Conservation (phyloP, 1,140 invertebrate genomes). For the Lutraria rhynchaena region DNA sequence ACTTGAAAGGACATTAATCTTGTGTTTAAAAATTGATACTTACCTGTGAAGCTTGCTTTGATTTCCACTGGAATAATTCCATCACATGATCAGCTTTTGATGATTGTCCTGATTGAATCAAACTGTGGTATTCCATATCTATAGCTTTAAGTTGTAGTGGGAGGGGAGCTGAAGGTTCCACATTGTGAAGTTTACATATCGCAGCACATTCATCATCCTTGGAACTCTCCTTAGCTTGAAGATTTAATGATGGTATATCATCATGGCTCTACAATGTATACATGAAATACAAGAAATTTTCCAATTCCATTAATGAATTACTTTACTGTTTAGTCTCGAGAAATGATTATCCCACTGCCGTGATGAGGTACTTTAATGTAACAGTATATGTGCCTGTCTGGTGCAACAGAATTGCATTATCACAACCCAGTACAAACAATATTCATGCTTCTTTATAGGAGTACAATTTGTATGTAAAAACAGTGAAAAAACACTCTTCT, state of each 20-base stretch:
- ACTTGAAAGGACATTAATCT: too few relatives aligned
- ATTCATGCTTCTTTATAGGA: too few relatives aligned
- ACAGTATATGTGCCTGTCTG: too few relatives aligned
- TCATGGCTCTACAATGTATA: constrained; percentile 60
- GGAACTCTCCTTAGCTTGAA: constrained; percentile 79
- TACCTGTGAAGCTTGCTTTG: constrained; percentile 81
- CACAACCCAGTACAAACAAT: too few relatives aligned
- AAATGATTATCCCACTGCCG: too few relatives aligned
- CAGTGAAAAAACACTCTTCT: too few relatives aligned
- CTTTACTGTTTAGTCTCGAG: too few relatives aligned
- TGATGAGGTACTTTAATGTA: too few relatives aligned
- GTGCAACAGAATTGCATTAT: too few relatives aligned
- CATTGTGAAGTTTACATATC: constrained; percentile 79
- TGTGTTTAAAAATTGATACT: neutral
- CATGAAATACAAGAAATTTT: too few relatives aligned
- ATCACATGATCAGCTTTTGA: constrained; percentile 79
- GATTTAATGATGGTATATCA: constrained; percentile 74
- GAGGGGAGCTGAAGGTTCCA: constrained; percentile 74
- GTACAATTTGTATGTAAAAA: too few relatives aligned
- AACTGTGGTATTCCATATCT: constrained; percentile 80
- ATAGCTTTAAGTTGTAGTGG: constrained; percentile 79
- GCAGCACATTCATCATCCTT: constrained; percentile 80
- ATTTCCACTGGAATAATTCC: constrained; percentile 79
- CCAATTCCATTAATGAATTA: too few relatives aligned
- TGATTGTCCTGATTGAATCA: constrained; percentile 75